Base-by-base conservation (phyloP, 2,888 invertebrate genomes). In the Rhamnusium bicolor region DNA sequence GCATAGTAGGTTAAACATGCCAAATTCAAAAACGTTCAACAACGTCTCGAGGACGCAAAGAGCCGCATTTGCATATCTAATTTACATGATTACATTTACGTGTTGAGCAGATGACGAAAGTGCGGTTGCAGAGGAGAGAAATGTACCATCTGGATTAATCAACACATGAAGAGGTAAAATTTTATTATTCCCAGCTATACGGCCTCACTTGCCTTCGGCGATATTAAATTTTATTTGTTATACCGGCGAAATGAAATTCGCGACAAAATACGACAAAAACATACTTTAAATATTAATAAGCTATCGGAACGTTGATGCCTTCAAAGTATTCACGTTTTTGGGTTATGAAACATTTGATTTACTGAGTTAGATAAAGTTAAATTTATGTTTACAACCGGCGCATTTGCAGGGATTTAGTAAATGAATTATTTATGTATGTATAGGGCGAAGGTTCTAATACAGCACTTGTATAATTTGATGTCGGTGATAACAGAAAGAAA, bases 71-170 rank as follows among this genome's bases (percentile, higher is more conserved):
- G 83, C 84, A 85, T 85, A 85, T 84, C 84, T 84, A 85, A 85
- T 85, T 85, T 85, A 84, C 85, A 85, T 84, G 84, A 85, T 85
- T 84, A 84, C 84, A 82, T 84, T 84, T 84, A 84, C 84, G 85
- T 84, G 84, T 85, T 81, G 82, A 80, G 77, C 81, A 82, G 84
- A 85, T 84, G 84, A 82, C 83, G 85, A 80, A 82, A 80, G 82
- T 82, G 83, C 74, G 83, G 82, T 80, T 80, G 78, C 75, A 58
- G 71, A 75, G 72, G 69, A 56, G 72, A 72, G 73, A 74, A 78
- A 74, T 74, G 78, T 76, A 79, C 79, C 79, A 80, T 79, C 79
- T 79, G 79, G 78, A 81, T 81, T 81, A 81, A 81, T 81, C 81
- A 81, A 80, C 81, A 76, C 77, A 72, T 77, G 73, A 75, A 76